Evolutionary conservation across 2,797 vertebrate species (phyloP).

Genomic region (Myoxocephalus aenaeus): DNA sequence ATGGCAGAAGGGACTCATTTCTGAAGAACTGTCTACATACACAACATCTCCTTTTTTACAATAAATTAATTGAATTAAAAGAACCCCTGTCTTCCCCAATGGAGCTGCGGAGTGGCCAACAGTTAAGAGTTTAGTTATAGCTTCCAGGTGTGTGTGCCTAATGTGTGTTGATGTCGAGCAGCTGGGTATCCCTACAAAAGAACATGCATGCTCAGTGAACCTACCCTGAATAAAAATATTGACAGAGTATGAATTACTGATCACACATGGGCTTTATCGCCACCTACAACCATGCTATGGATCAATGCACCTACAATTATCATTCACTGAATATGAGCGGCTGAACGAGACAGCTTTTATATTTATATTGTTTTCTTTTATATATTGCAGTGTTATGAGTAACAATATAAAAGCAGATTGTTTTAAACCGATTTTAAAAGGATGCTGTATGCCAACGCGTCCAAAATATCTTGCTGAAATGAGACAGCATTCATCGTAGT

Average conservation of each 20-base stretch:
- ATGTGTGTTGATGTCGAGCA: neutral
- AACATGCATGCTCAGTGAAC: neutral
- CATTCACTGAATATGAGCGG: neutral
- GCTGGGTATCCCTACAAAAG: neutral
- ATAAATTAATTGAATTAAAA: neutral
- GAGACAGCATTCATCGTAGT: neutral
- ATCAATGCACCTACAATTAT: neutral
- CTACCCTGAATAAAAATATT: constrained; percentile 8
- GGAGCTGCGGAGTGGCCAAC: neutral
- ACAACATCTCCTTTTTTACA: neutral
- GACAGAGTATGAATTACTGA: constrained; percentile 3
- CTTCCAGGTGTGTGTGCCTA: neutral
- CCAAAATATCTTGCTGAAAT: neutral
- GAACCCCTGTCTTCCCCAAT: neutral
- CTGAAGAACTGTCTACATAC: neutral
- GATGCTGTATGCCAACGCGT: neutral
- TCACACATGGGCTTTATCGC: neutral
- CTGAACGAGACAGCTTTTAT: neutral
- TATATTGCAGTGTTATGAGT: neutral
- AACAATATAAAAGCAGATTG: neutral
- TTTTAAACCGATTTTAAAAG: neutral
- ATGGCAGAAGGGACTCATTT: neutral
- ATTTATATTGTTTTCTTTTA: neutral
- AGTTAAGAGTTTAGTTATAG: neutral
- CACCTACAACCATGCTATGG: neutral